These are phyloP conservation scores for Helarctos malayanus DNA, from an alignment of 2,797 vertebrate genomes.

Conservation along the genomic window DNA sequence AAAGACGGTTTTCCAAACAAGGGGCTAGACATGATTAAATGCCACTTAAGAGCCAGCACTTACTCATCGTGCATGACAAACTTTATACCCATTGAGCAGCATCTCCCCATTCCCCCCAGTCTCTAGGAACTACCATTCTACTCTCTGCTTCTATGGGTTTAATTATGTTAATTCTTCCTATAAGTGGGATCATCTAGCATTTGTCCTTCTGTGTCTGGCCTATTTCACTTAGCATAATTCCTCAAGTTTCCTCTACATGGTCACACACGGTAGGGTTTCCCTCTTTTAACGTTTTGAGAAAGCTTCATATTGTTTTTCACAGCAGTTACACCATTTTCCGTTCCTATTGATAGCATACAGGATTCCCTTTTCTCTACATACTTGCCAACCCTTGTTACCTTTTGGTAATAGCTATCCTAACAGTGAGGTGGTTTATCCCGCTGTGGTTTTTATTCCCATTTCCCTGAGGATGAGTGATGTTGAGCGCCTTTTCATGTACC, in stretches of 20 bases:
- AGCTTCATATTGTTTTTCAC: neutral
- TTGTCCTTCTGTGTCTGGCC: neutral
- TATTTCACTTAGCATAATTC: neutral
- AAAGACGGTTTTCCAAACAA: neutral
- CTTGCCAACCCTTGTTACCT: neutral
- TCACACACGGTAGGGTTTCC: neutral
- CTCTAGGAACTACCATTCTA: neutral
- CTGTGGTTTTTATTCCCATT: neutral
- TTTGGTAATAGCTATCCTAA: neutral
- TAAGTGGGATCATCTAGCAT: too few relatives aligned
- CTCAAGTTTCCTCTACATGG: neutral
- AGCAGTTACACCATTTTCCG: neutral
- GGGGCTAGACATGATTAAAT: neutral
- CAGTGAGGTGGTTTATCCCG: neutral
- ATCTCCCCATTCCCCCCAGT: too few relatives aligned
- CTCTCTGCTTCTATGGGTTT: neutral
- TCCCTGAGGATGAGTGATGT: neutral
- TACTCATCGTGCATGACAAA: too few relatives aligned
- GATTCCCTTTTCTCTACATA: neutral
- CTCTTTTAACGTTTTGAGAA: neutral
- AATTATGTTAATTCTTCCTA: neutral
- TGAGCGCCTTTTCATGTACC: neutral
- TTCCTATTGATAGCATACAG: neutral
- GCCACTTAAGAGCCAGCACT: neutral
- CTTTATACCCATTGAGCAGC: neutral